These are phyloP conservation scores for Aethina tumida DNA, from an alignment of 1,140 invertebrate species.

Conservation along the genomic window DNA sequence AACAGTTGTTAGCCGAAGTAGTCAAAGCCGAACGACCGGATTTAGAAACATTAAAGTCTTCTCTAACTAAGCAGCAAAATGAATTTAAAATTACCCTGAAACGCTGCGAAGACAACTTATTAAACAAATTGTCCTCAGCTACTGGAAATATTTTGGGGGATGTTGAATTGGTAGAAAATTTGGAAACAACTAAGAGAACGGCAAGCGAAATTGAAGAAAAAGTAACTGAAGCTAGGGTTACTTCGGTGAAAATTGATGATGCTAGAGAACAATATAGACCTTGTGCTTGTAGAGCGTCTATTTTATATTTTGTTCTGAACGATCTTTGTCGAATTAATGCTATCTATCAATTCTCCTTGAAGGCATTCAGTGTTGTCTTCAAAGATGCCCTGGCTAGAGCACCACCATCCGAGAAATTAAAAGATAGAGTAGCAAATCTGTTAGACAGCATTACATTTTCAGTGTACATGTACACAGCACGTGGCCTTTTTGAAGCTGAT, in stretches of 20 bases:
- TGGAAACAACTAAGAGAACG: slow-evolving; percentile 89
- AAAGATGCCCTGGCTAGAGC: slow-evolving; percentile 73
- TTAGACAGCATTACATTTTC: slow-evolving; percentile 83
- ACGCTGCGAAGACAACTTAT: slow-evolving; percentile 77
- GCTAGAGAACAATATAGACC: slow-evolving; percentile 82
- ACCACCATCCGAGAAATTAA: slow-evolving; percentile 53
- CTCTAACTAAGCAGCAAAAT: slow-evolving; percentile 85
- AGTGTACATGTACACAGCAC: slow-evolving; percentile 79
- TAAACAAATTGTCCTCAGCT: slow-evolving; percentile 77
- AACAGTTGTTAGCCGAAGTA: slow-evolving; percentile 87
- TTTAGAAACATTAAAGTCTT: slow-evolving; percentile 54
- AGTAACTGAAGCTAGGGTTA: slow-evolving; percentile 72
- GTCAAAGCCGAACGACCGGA: slow-evolving; percentile 90
- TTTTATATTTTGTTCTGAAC: slow-evolving; percentile 91
- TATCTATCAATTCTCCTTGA: slow-evolving; percentile 93
- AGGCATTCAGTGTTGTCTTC: slow-evolving; percentile 90
- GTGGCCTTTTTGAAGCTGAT: slow-evolving; percentile 87
- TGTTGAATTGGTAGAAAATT: slow-evolving; percentile 79
- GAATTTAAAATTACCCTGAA: slow-evolving; percentile 91
- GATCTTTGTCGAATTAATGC: slow-evolving; percentile 90
- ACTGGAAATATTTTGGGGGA: slow-evolving; percentile 86
- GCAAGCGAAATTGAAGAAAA: slow-evolving; percentile 85
- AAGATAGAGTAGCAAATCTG: slow-evolving; percentile 64
- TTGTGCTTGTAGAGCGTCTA: slow-evolving; percentile 74
- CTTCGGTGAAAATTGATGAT: slow-evolving; percentile 79